Evolutionary conservation across 2,113 vertebrate genomes (phyloP), one percentile per base, ranked within the genome.

Genomic region (Burhinus oedicnemus): DNA sequence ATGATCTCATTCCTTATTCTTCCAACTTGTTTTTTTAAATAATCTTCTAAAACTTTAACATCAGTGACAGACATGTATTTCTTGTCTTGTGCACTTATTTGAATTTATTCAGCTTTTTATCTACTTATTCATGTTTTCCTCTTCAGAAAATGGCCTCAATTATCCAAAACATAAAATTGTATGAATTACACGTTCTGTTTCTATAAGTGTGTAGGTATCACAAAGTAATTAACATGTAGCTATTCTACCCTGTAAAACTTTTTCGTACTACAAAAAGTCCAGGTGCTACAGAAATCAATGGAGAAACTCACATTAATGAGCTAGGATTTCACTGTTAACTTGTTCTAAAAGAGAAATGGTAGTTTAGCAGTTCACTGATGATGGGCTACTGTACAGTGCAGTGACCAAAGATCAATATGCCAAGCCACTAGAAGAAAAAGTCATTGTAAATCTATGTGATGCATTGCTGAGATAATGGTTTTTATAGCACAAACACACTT

Each of bases 71-170:
- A n/a, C 60, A 87, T 49, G 18, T 54, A 87, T 34, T 76, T 77
- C 79, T 91, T 85, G 27, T 65, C 60, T 80, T 91, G 68, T 70
- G 69, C 74, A 55, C 62, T 78, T 84, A 89, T 36, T 89, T 78
- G 88, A 94, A 97, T 94, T 83, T 91, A 97, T 92, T 96, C 87
- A 95, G 19, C 74, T 87, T 97, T 97, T 97, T 27, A 74, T 96
- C 92, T 97, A 71, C 82, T 93, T 96, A 96, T 92, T 98, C 55
- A 89, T 86, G 68, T 78, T 94, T 97, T 97, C 71, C 62, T 96
- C 90, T 97, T 97, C 97, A 96, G 72, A 95, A 97, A 96, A 98
- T 91, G 82, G 38, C 74, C 95, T 80, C 30, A 42, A 52, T 87
- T 93, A 89, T 86, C n/a, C 25, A 71, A 87, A 94, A 84, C 76